Evolutionary conservation across 2,797 vertebrate genomes (phyloP).

Genomic region (Silurus lanzhouensis): DNA sequence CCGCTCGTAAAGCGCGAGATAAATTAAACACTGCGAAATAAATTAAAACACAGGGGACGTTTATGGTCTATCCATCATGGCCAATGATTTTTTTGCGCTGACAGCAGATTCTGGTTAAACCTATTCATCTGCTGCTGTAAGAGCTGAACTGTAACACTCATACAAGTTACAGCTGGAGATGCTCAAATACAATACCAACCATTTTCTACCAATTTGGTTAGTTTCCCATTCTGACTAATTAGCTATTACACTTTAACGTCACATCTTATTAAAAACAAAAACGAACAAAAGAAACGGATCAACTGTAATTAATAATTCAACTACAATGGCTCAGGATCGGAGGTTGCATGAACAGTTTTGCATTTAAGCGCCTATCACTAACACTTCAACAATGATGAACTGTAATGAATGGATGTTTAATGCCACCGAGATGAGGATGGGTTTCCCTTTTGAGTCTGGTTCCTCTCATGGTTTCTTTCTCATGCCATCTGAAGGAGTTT

Average conservation of each 20-base stretch:
- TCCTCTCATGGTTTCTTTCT: too few relatives aligned
- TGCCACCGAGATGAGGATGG: too few relatives aligned
- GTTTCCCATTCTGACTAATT: neutral
- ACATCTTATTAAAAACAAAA: neutral
- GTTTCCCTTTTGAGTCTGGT: too few relatives aligned
- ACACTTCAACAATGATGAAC: too few relatives aligned
- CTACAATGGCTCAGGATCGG: too few relatives aligned
- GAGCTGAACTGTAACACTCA: neutral
- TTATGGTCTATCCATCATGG: slow-evolving; percentile 33
- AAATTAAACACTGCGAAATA: slow-evolving; percentile 28
- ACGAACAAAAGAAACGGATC: neutral
- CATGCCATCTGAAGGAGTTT: too few relatives aligned
- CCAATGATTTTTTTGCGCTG: slow-evolving; percentile 21
- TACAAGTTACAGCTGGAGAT: neutral
- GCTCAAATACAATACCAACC: neutral
- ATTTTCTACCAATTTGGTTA: neutral
- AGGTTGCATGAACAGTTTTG: too few relatives aligned
- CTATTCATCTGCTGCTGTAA: slow-evolving; percentile 31
- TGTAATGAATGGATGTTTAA: too few relatives aligned
- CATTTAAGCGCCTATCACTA: too few relatives aligned
- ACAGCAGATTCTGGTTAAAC: slow-evolving; percentile 9
- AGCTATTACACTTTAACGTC: neutral
- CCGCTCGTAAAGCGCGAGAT: slow-evolving; percentile 35
- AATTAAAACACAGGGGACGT: slow-evolving; percentile 23
- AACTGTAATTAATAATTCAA: too few relatives aligned